Evolutionary conservation across 2,113 vertebrate species (phyloP), one percentile per base, ranked within the genome.

Genomic region (Sialia sialis): DNA sequence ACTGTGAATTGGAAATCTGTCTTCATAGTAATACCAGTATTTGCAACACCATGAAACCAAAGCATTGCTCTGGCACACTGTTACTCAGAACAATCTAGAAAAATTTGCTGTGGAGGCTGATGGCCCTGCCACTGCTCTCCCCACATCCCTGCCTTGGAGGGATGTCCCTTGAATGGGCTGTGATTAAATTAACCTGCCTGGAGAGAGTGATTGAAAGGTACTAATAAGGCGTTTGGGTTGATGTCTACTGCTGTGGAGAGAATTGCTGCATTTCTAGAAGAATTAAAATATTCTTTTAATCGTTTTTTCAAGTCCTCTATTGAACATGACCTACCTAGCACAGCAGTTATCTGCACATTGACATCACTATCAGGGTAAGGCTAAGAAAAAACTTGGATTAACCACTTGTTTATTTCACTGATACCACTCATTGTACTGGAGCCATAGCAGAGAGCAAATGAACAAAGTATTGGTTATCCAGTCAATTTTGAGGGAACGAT

Each of bases 1-100:
- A 54, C 1, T 62, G 44, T 0, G 2, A 15, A 62, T 34, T 0
- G 0, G 62, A 34, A 69, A 62, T 36, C 36, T 22, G 7, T 16
- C 38, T 29, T 34, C 5, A 26, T 8, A 79, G 41, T 27, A 55
- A 79, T 10, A 51, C 10, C 46, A 36, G 13, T 54, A 83, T 66
- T 46, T 66, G 44, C 67, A 66, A 46, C 14, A 69, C 20, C 43
- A 80, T 54, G 54, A 91, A 29, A 85, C 62, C 41, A 38, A 82
- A 82, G n/a, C 4, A 2, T 25, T 72, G 22, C 34, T 87, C 74
- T 67, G 62, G 52, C 84, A 49, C 48, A 69, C 46, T 1, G 3
- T 5, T 69, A 79, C 22, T 15, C 49, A 82, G n/a, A 86, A 70
- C 18, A 66, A 79, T n/a, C 34, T 46, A 20, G 58, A 34, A 23